These are phyloP conservation scores for Heloderma charlesbogerti DNA, from an alignment of 2,113 vertebrate genomes.

Conservation along the genomic window DNA sequence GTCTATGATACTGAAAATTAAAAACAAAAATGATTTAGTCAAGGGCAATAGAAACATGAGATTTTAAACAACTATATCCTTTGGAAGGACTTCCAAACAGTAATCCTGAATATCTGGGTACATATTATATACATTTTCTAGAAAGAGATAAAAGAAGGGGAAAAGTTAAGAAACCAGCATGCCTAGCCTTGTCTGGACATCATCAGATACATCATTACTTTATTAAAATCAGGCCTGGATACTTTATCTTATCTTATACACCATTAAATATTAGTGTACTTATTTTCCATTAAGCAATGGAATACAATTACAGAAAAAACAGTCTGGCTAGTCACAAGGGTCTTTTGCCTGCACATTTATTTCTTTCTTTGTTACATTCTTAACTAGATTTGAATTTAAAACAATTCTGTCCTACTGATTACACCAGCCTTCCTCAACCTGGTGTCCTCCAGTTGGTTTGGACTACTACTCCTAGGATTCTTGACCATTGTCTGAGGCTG, in stretches of 20 bases:
- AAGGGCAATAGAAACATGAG: slow-evolving; percentile 30
- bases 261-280: neutral
- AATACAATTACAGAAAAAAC: neutral
- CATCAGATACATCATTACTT: neutral
- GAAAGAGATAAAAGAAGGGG: neutral
- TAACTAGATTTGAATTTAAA: neutral
- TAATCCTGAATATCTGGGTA: neutral
- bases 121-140: neutral
- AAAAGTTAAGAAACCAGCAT: neutral
- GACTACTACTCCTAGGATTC: too few species aligned
- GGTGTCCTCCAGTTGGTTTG: neutral
- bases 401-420: neutral
- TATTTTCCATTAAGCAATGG: neutral
- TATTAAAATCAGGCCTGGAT: neutral
- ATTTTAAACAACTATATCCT: slow-evolving; percentile 24
- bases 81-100: neutral
- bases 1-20: slow-evolving; percentile 81
- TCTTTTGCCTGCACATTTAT: neutral
- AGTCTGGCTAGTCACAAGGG: neutral
- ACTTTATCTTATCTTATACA: neutral
- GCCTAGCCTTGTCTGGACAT: neutral
- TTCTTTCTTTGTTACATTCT: neutral
- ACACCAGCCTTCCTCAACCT: neutral
- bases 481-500: neutral
- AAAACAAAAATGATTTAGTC: slow-evolving; percentile 52